These are phyloP conservation scores for Chauna torquata DNA, from an alignment of 2,113 vertebrate species.

Conservation along the genomic window DNA sequence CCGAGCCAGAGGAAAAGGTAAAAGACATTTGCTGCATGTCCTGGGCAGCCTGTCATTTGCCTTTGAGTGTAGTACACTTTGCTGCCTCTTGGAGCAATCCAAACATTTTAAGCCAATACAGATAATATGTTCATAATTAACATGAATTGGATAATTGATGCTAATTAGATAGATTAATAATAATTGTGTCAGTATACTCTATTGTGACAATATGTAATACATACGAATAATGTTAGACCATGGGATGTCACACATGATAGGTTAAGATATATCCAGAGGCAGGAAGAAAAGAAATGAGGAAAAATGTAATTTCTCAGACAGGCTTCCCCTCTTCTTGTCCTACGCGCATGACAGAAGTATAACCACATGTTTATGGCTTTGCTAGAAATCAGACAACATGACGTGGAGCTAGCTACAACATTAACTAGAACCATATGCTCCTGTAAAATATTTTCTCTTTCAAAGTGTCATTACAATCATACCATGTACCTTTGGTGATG, in stretches of 20 bases:
- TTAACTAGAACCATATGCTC: not conserved
- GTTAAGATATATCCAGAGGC: not conserved
- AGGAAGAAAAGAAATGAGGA: not conserved
- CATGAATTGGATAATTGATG: not conserved
- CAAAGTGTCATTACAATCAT: accelerated
- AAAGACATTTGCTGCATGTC: not conserved
- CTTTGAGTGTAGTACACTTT: not conserved
- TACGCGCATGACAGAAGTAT: not conserved
- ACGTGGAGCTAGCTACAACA: not conserved
- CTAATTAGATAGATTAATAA: not conserved
- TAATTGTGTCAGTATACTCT: not conserved
- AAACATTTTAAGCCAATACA: not conserved
- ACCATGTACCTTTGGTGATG: not conserved
- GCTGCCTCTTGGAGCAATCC: not conserved
- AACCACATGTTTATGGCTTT: not conserved
- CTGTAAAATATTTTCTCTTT: not conserved
- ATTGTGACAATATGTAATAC: not conserved
- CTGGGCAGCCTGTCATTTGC: not conserved
- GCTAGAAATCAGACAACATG: not conserved
- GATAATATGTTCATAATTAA: not conserved
- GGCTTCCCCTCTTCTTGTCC: not conserved
- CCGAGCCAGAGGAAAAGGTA: not conserved
- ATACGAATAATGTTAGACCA: not conserved
- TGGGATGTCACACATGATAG: not conserved
- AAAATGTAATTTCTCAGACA: not conserved